Conservation (phyloP, 2,888 invertebrate genomes). For the Lochmaea crataegi region DNA sequence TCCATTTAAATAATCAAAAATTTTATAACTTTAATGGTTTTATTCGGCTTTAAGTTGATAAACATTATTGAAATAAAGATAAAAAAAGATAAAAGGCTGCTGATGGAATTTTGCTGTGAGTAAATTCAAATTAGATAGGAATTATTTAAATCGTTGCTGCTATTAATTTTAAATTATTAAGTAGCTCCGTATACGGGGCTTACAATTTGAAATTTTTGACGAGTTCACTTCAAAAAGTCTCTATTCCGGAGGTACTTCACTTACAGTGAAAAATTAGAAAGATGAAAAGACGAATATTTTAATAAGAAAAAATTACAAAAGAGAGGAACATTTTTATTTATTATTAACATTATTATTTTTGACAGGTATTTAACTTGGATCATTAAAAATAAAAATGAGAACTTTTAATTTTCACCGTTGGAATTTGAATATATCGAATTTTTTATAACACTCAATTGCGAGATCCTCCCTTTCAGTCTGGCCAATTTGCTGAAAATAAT, state of each 20-base stretch:
- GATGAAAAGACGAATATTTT: too few relatives aligned
- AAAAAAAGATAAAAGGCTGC: neutral
- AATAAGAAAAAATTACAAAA: too few relatives aligned
- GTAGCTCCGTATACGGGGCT: neutral
- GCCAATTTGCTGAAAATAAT: slow-evolving; percentile 8
- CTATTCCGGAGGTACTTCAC: too few relatives aligned
- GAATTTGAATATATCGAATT: neutral
- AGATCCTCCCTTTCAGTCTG: neutral
- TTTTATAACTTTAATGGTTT: too few relatives aligned
- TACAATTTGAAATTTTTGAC: too few relatives aligned
- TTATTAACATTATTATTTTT: too few relatives aligned
- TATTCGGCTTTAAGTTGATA: neutral
- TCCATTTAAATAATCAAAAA: neutral
- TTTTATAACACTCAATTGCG: neutral
- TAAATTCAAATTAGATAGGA: neutral
- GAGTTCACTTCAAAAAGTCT: too few relatives aligned
- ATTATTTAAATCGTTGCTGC: neutral
- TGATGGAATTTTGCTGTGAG: neutral
- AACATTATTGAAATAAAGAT: neutral
- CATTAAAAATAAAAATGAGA: too few relatives aligned
- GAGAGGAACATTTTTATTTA: too few relatives aligned
- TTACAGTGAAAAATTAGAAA: too few relatives aligned
- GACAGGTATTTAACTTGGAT: too few relatives aligned
- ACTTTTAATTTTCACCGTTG: neutral
- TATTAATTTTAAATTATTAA: neutral